A percentile compares a stretch with the other conserved stretches of the same genome.
Conservation (phyloP, 2,797 vertebrate species). For the Benthosema pterotum region DNA sequence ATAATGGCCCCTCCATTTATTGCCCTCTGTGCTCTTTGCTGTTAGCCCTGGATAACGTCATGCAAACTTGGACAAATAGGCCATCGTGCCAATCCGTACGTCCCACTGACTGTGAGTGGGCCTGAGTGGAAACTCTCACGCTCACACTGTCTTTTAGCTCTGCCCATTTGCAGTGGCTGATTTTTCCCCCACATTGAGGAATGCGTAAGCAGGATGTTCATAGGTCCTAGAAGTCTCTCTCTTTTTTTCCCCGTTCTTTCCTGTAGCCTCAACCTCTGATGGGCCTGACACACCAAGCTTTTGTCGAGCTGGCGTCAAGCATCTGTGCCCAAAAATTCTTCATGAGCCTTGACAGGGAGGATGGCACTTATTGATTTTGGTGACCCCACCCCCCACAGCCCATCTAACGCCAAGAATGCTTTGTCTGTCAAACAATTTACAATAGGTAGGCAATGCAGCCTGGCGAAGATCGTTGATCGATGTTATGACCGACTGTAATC, state of each 20-base stretch:
- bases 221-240: background rate
- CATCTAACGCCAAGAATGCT: too few relatives aligned
- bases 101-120: slow-evolving; percentile 17
- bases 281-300: too few relatives aligned
- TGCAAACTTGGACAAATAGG: slow-evolving; percentile 43
- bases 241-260: background rate
- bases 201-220: slow-evolving; percentile 38
- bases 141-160: background rate
- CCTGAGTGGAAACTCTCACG: background rate
- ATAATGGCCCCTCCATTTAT: slow-evolving; percentile 45
- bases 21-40: slow-evolving; percentile 31
- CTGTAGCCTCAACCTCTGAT: too few relatives aligned
- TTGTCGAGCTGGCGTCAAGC: too few relatives aligned
- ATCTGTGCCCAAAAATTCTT: too few relatives aligned
- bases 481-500: too few relatives aligned
- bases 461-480: too few relatives aligned
- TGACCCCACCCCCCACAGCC: too few relatives aligned
- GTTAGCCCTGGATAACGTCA: slow-evolving; percentile 39
- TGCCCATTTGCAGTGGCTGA: slow-evolving; percentile 37
- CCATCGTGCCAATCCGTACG: slow-evolving; percentile 29
- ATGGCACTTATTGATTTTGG: too few relatives aligned
- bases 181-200: slow-evolving; percentile 33
- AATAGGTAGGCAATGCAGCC: too few relatives aligned
- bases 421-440: too few relatives aligned
- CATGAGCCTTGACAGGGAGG: too few relatives aligned